These are phyloP conservation scores for Zaprionus lachaisei DNA, from an alignment of 1,140 invertebrate species.

Conservation along the genomic window DNA sequence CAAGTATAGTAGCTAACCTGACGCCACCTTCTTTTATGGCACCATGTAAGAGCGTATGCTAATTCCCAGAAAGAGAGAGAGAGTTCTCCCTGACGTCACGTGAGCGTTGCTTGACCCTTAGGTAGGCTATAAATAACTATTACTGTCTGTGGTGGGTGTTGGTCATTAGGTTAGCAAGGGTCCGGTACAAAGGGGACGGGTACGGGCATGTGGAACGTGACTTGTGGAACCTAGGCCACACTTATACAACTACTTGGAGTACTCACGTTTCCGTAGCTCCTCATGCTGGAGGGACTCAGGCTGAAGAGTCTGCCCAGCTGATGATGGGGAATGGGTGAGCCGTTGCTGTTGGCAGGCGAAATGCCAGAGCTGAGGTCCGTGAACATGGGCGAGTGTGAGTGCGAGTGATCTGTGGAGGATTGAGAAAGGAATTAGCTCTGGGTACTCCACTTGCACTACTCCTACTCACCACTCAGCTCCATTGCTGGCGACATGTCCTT, in stretches of 20 bases:
- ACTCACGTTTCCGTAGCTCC: conserved; percentile 82
- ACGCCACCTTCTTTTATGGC: background rate
- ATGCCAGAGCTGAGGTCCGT: conserved; percentile 56
- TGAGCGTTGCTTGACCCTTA: conserved; percentile 23
- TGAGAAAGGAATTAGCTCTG: too few relatives aligned
- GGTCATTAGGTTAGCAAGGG: conserved; percentile 7
- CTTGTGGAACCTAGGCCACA: background rate
- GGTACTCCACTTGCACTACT: background rate
- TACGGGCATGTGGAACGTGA: background rate
- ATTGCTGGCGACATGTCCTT: conserved; percentile 78
- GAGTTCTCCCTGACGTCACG: conserved; percentile 5
- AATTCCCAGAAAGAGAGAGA: conserved; percentile 9
- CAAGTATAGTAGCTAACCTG: too few relatives aligned
- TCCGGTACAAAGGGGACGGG: conserved; percentile 1
- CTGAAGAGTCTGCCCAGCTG: conserved; percentile 76
- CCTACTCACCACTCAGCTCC: conserved; percentile 64
- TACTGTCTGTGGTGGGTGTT: conserved; percentile 23
- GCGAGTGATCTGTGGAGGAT: conserved; percentile 60
- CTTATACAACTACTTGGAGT: background rate
- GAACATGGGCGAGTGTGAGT: conserved; percentile 76
- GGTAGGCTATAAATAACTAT: conserved; percentile 37
- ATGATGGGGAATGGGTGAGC: conserved; percentile 72
- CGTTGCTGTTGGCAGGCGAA: conserved; percentile 59
- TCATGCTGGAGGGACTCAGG: conserved; percentile 74
- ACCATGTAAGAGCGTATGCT: conserved; percentile 27